These are phyloP conservation scores for Onthophagus taurus DNA, from an alignment of 1,140 invertebrate species.

Conservation along the genomic window DNA sequence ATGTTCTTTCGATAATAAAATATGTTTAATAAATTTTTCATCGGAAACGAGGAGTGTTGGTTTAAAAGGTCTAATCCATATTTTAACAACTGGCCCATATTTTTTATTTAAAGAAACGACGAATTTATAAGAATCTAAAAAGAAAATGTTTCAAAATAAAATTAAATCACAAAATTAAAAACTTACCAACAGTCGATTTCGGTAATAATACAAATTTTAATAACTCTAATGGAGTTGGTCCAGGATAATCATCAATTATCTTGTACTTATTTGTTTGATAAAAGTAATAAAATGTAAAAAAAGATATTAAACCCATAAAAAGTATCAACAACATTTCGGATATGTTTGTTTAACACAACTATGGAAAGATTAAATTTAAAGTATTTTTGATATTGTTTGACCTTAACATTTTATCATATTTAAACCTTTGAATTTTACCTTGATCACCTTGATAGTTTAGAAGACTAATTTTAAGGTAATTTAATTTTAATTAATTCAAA, in stretches of 20 bases:
- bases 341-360: too few relatives aligned
- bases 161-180: background rate
- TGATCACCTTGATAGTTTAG: too few relatives aligned
- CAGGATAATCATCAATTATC: background rate
- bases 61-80: background rate
- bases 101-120: background rate
- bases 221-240: background rate
- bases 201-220: background rate
- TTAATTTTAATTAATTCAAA: too few relatives aligned
- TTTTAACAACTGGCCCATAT: background rate
- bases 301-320: too few relatives aligned
- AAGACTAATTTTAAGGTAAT: too few relatives aligned
- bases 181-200: background rate
- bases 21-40: background rate
- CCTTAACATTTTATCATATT: too few relatives aligned
- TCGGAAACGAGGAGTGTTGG: background rate
- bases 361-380: too few relatives aligned
- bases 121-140: background rate
- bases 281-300: too few relatives aligned
- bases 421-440: too few relatives aligned
- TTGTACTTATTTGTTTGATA: background rate
- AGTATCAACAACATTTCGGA: too few relatives aligned
- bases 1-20: background rate
- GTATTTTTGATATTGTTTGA: too few relatives aligned
- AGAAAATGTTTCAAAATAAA: background rate